Base-by-base conservation (phyloP, 1,140 invertebrate genomes). In the Ceratina calcarata region DNA sequence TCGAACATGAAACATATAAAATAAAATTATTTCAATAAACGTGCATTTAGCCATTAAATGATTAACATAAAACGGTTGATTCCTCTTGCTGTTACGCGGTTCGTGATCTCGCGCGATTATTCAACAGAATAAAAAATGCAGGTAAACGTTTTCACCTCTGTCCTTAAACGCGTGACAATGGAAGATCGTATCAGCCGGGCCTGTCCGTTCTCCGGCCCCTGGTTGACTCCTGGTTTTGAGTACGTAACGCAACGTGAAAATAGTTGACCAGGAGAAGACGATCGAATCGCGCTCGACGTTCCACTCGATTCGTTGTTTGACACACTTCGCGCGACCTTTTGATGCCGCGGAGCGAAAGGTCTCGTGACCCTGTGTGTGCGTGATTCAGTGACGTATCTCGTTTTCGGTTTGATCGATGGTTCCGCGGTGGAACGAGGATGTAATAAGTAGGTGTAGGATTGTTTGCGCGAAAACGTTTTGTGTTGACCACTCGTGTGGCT, bases 121-220 rank as follows among this genome's bases (percentile, higher is more conserved):
- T 24, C 78, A 86, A 86, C 68, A 67, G 60, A 32, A 61, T 51
- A 60, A 80, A 73, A 51, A 81, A 77, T 57, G 32, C 12, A 32
- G 27, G 81, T 77, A 72, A 75, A 79, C 64, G 69, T 81, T 81
- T 78, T 71, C 74, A 68, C 68, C 65, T 84, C 75, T 51, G 60
- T 81, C 51, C 66, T 51, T 20, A 45, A 72, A 74, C 32, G 45
- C 3, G 24, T 20, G 37, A 24, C 58, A 55, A 67, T 20, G 55
- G 10, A 32, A 71, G 79, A 81, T 70, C 24, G 58, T 80, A 72
- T 84, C 62, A 76, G 27, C 53, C 16, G 4, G 10, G 18, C 24
- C 10, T 49, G 49, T 10, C 49, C 24, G 16, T 55, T 45, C 61
- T 45, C 37, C 37, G 37, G 37, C 8, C 37, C 3, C 37, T 10